Evolutionary conservation across 2,888 invertebrate genomes (phyloP).

Genomic region (Zhuqinia jingwanae): DNA sequence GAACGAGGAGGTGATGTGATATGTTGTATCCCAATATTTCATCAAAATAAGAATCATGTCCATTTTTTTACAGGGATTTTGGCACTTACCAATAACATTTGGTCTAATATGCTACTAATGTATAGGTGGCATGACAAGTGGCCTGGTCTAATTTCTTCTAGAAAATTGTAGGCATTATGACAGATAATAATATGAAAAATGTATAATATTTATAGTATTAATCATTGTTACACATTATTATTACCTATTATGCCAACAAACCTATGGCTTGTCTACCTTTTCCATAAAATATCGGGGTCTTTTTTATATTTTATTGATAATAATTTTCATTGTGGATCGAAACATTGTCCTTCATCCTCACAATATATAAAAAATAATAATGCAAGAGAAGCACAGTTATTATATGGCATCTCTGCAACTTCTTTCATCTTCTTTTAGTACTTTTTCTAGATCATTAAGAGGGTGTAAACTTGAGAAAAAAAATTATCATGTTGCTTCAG

Average conservation of each 20-base stretch:
- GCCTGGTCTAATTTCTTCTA: constrained; percentile 31
- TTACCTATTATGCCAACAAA: no score
- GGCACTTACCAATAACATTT: background rate
- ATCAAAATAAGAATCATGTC: no score
- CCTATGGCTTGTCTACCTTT: no score
- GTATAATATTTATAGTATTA: background rate
- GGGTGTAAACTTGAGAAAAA: constrained; percentile 1
- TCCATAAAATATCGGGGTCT: background rate
- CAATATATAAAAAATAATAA: no score
- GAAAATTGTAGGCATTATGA: constrained; percentile 1
- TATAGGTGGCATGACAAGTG: background rate
- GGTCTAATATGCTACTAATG: background rate
- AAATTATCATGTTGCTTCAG: background rate
- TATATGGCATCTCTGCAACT: background rate
- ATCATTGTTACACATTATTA: no score
- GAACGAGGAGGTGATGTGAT: background rate
- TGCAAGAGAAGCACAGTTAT: no score
- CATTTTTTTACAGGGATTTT: no score
- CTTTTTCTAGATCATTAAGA: background rate
- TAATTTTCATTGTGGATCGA: background rate
- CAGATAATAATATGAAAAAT: background rate
- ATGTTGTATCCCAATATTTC: background rate
- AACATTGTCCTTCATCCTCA: constrained; percentile 25
- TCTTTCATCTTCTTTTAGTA: constrained; percentile 6
- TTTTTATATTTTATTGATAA: background rate